phyloP scores from a whole-genome alignment of 2,888 invertebrate species.

The Ditula angustiorana region DNA sequence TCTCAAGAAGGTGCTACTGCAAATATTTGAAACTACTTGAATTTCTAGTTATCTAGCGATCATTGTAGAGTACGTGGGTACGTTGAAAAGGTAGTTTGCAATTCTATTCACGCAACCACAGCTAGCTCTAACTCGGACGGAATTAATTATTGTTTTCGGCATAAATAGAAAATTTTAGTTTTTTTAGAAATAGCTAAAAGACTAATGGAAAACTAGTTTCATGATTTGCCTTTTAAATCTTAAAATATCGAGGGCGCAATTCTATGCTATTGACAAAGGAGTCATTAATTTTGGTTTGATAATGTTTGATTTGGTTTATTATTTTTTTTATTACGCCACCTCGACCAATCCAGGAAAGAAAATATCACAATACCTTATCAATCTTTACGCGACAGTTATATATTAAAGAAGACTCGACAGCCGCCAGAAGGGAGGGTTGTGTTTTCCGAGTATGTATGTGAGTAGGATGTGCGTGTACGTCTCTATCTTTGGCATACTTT shows the following conservation, averaged over 20 bases:
- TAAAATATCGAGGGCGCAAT: no score
- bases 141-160: not conserved
- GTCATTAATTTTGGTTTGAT: not conserved
- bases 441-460: no score
- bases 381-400: not conserved
- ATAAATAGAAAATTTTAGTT: not conserved
- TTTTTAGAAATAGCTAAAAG: not conserved
- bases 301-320: not conserved
- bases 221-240: not conserved
- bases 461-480: no score
- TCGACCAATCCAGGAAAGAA: not conserved
- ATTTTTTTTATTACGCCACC: not conserved
- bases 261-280: no score
- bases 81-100: conserved; percentile 5
- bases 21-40: conserved; percentile 19
- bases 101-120: not conserved
- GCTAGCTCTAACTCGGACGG: conserved; percentile 7
- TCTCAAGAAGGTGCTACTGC: conserved; percentile 22
- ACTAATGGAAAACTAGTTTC: no score
- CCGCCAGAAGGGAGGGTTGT: no score
- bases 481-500: no score
- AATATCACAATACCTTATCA: not conserved
- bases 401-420: no score
- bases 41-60: not conserved
- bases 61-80: not conserved